Base-by-base conservation (phyloP, 1,140 invertebrate genomes). In the Chelonus insularis region DNA sequence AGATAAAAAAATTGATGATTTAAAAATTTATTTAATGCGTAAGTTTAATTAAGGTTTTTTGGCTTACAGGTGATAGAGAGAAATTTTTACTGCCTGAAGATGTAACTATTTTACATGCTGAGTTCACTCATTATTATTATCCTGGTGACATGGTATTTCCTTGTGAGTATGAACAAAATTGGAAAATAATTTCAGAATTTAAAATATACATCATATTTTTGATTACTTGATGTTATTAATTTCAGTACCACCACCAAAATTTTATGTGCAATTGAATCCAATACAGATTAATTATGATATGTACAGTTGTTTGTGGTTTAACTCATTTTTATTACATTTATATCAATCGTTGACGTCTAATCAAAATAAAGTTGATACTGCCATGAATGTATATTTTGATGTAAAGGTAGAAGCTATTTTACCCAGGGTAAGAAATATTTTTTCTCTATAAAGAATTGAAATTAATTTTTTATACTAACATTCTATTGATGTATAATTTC, bases 121-220 rank as follows among this genome's bases (percentile, higher is more conserved):
- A 99, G 75, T 94, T 97, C 69, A 96, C 95, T 1, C 94, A 95
- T 72, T 99, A 96, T 81, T 99, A 97, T 78, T 98, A 97, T 83
- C 95, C 96, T 8, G 94, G 93, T 47, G 94, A 95, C 72, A 88
- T 93, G 41, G 89, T 90, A 65, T 97, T 96, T 85, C 95, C 95
- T 79, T 83, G 95, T 96, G 84, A 87, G 86, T 57, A 29, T n/a
- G n/a, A n/a, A n/a, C n/a, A n/a, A n/a, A n/a, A n/a, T n/a, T n/a
- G n/a, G n/a, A n/a, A n/a, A n/a, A n/a, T n/a, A n/a, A n/a, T n/a
- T n/a, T n/a, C n/a, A n/a, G n/a, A n/a, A n/a, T n/a, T n/a, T n/a
- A n/a, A n/a, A n/a, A n/a, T n/a, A n/a, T n/a, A n/a, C n/a, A n/a
- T n/a, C n/a, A n/a, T n/a, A n/a, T n/a, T n/a, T n/a, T n/a, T n/a